Evolutionary conservation across 37 sponge, comb jelly and placozoan genomes (phyloP).

Genomic region (Bolinopsis microptera): DNA sequence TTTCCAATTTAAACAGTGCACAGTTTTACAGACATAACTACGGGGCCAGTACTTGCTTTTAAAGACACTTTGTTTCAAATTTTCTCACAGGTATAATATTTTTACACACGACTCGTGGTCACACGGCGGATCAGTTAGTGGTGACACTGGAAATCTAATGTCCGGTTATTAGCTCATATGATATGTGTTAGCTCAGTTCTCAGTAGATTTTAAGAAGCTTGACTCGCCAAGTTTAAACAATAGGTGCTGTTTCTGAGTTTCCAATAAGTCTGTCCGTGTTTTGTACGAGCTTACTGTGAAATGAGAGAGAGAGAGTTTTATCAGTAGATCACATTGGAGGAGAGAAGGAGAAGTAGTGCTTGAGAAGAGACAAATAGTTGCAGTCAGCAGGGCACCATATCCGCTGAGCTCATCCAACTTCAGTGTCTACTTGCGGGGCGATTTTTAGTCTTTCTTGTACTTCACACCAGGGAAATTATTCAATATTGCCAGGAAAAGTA

Average conservation of each 20-base stretch:
- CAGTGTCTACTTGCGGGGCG: background rate
- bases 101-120: background rate
- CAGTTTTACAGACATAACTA: background rate
- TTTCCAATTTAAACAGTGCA: background rate
- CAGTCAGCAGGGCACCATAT: background rate
- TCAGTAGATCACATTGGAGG: background rate
- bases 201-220: background rate
- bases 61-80: too few relatives aligned
- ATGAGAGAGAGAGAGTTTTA: too few relatives aligned
- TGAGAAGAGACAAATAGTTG: background rate
- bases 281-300: too few relatives aligned
- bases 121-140: too few relatives aligned
- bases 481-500: background rate
- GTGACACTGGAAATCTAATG: too few relatives aligned
- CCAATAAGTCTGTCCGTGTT: constrained; percentile 41
- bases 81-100: background rate
- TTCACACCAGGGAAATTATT: background rate
- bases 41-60: too few relatives aligned
- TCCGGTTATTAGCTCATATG: too few relatives aligned
- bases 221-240: constrained; percentile 10
- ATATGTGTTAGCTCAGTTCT: too few relatives aligned
- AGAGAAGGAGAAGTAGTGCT: background rate
- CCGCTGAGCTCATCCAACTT: background rate
- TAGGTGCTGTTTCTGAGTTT: background rate
- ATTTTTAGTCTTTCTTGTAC: background rate